Evolutionary conservation across 1,140 invertebrate species (phyloP).

Genomic region (Bombus confusus): DNA sequence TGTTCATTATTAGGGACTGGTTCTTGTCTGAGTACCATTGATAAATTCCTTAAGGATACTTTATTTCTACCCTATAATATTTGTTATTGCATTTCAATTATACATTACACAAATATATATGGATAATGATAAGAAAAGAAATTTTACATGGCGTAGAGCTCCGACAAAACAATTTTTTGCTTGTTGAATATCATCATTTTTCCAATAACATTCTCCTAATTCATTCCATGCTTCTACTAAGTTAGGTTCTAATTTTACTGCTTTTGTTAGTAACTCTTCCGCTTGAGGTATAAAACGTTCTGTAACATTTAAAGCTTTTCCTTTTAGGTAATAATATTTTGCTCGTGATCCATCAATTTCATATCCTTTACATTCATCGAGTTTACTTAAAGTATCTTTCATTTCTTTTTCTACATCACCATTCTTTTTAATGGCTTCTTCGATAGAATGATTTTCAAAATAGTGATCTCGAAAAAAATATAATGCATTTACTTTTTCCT

Average conservation of each 20-base stretch:
- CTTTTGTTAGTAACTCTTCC: slow-evolving; percentile 89
- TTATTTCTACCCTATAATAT: slow-evolving; percentile 88
- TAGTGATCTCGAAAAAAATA: slow-evolving; percentile 90
- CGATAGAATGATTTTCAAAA: slow-evolving; percentile 89
- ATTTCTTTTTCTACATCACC: slow-evolving; percentile 87
- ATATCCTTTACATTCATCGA: slow-evolving; percentile 88
- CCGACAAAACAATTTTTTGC: slow-evolving; percentile 94
- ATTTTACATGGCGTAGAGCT: slow-evolving; percentile 90
- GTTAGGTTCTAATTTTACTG: slow-evolving; percentile 93
- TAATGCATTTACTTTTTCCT: slow-evolving; percentile 87
- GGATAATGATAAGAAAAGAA: slow-evolving; percentile 30
- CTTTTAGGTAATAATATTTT: slow-evolving; percentile 89
- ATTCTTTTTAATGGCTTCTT: slow-evolving; percentile 87
- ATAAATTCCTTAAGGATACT: slow-evolving; percentile 90
- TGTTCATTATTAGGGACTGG: slow-evolving; percentile 83
- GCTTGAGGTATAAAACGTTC: slow-evolving; percentile 87
- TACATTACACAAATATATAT: neutral
- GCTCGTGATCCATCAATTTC: slow-evolving; percentile 85
- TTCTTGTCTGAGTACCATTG: slow-evolving; percentile 91
- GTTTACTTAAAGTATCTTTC: slow-evolving; percentile 85
- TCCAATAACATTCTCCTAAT: slow-evolving; percentile 95
- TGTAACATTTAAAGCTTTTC: slow-evolving; percentile 90
- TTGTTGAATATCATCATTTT: slow-evolving; percentile 90
- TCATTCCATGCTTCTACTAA: slow-evolving; percentile 94
- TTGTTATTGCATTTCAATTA: slow-evolving; percentile 11